Conservation (phyloP, 2,888 invertebrate genomes). For the Heliconius ethilla region DNA sequence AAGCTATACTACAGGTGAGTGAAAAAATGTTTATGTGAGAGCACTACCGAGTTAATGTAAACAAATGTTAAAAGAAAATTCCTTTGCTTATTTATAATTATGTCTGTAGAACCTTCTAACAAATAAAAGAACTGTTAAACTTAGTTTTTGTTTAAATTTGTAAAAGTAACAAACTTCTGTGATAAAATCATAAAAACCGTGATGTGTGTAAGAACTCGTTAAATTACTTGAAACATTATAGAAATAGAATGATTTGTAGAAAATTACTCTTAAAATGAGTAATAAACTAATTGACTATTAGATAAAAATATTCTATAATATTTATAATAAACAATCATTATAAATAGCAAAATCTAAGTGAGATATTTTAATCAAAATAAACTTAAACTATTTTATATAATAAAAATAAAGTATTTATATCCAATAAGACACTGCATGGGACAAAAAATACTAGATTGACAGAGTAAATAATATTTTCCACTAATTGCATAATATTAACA, state of each 20-base stretch:
- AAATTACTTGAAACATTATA: not conserved
- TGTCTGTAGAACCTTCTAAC: not conserved
- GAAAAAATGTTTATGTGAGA: slow-evolving; percentile 19
- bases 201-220: not conserved
- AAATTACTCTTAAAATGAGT: not conserved
- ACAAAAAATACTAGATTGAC: not conserved
- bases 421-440: not conserved
- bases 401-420: not conserved
- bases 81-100: not conserved
- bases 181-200: slow-evolving; percentile 1
- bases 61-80: slow-evolving; percentile 29
- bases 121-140: not conserved
- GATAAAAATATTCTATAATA: not conserved
- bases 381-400: not conserved
- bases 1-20: slow-evolving; percentile 31
- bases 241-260: not conserved
- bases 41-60: slow-evolving; percentile 32
- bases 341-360: not conserved
- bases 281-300: not conserved
- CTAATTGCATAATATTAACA: not conserved
- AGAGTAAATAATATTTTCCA: not conserved
- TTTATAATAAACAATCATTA: not conserved
- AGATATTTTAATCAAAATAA: not conserved
- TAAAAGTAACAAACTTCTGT: not conserved
- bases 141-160: not conserved